phyloP scores from a whole-genome alignment of 2,888 invertebrate genomes.

The Ormyrus labotus region DNA sequence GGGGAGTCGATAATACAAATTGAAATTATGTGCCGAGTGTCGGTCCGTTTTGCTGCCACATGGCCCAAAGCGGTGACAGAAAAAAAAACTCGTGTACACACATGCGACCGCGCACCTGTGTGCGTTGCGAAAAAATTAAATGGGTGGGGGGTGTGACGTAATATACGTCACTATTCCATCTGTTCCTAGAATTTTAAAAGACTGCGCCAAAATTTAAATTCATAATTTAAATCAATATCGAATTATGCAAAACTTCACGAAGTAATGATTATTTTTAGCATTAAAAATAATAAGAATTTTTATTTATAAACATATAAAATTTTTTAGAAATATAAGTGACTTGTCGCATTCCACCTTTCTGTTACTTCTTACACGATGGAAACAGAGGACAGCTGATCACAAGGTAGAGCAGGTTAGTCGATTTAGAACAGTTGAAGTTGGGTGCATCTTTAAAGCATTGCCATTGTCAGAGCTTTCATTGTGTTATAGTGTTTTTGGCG shows the following conservation, averaged over 20 bases:
- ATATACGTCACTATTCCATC: background rate
- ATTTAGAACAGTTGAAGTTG: no score
- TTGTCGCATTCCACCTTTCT: no score
- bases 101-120: background rate
- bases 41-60: constrained; percentile 46
- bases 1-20: constrained; percentile 5
- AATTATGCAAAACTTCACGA: background rate
- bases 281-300: no score
- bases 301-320: no score
- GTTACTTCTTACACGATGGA: no score
- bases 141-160: background rate
- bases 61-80: constrained; percentile 14
- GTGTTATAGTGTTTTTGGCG: no score
- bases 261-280: no score
- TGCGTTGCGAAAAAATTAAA: background rate
- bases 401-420: no score
- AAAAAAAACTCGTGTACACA: background rate
- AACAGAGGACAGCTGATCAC: no score
- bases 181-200: background rate
- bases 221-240: background rate
- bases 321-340: no score
- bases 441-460: no score
- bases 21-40: constrained; percentile 24
- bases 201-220: background rate
- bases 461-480: no score